Evolutionary conservation across 2,113 vertebrate species (phyloP), one percentile per base, ranked within the genome.

Genomic region (Phalacrocorax aristotelis): DNA sequence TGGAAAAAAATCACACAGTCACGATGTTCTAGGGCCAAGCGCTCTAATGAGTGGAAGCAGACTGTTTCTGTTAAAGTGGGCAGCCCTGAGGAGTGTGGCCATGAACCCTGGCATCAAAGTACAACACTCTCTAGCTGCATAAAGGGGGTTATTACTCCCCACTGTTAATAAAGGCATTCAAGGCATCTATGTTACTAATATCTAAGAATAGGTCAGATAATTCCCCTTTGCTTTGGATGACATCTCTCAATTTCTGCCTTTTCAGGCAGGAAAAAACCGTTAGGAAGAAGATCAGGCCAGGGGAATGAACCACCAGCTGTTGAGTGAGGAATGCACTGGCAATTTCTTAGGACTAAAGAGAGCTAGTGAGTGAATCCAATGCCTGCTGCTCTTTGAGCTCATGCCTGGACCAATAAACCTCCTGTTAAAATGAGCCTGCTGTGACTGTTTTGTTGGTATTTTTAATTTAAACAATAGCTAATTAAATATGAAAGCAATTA

Each of bases 401-500:
- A 54, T 90, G 89, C 95, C 89, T 96, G 95, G 90, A 84, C 91
- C 85, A 77, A 93, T 95, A 93, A 96, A 65, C 92, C 82, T 95
- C 81, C 93, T 92, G 91, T 96, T 92, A 94, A 97, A 97, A 93
- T 92, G 76, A 94, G 87, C 87, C 95, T 95, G 89, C 95, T 94
- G 85, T 96, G 96, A 93, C 80, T 93, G 68, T 96, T 97, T 98
- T 97, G 96, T 97, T 94, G 91, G 78, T 94, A 95, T 96, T 95
- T 97, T 97, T 96, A 96, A 97, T 97, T 97, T 96, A 96, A 97
- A 97, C 93, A 97, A 97, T 96, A 96, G 93, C 93, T 97, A 97
- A 97, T 98, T 98, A 97, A 97, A 96, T 97, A 96, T 97, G 97
- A 98, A 97, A 92, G 91, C 95, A 96, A 97, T 97, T 97, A 95